Percentiles rank a stretch among this genome's conserved stretches.
Evolutionary conservation across 2,888 invertebrate species (phyloP).

Genomic region (Melinaea marsaeus): DNA sequence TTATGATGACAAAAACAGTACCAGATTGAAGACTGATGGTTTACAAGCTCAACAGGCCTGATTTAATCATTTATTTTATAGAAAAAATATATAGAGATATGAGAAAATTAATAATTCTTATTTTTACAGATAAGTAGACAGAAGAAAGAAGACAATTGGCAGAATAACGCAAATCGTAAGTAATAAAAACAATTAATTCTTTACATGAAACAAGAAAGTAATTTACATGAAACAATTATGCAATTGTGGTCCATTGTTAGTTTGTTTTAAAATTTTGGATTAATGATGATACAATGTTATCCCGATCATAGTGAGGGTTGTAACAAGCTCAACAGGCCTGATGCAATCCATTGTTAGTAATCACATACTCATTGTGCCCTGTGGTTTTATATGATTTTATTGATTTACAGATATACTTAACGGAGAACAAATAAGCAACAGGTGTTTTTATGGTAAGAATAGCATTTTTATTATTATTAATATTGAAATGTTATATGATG

Average conservation of each 20-base stretch:
- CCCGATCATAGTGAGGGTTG: constrained; percentile 35
- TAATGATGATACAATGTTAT: constrained; percentile 34
- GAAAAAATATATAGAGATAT: not conserved
- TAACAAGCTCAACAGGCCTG: constrained; percentile 40
- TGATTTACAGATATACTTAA: not conserved
- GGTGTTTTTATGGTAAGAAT: not conserved
- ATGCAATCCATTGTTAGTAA: constrained; percentile 6
- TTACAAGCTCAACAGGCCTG: constrained; percentile 36
- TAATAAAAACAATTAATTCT: not conserved
- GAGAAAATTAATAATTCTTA: not conserved
- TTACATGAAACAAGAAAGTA: not conserved
- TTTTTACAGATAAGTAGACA: constrained; percentile 6
- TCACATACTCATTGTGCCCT: not conserved
- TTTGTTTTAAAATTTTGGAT: not conserved
- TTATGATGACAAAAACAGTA: constrained; percentile 17
- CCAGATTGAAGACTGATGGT: constrained; percentile 23
- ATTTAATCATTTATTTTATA: constrained; percentile 2
- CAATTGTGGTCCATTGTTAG: not conserved
- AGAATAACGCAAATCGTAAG: not conserved
- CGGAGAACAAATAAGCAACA: no score
- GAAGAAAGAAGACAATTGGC: not conserved
- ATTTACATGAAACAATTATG: not conserved
- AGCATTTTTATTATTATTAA: not conserved
- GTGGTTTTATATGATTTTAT: not conserved
- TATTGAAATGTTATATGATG: constrained; percentile 47